Base-by-base conservation (phyloP, 1,140 invertebrate genomes). In the Drosophila mojavensis region DNA sequence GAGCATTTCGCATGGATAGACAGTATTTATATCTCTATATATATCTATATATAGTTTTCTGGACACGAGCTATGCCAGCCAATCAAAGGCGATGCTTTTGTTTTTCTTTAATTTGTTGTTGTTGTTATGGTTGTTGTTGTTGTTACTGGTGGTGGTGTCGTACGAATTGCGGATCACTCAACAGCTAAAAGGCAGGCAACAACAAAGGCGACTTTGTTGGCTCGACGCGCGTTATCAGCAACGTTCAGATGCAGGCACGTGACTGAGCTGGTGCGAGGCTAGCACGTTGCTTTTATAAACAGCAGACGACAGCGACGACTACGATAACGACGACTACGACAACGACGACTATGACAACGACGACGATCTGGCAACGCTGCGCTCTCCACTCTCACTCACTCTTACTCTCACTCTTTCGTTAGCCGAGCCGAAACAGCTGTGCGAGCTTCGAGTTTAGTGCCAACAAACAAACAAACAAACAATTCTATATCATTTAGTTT, bases 251-350 rank as follows among this genome's bases (percentile, higher is more conserved):
- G 74, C 79, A 83, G 77, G 82, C 88, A 90, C 88, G 88, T 90
- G 88, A 90, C 88, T 90, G 88, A 90, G 60, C 86, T 45, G 73
- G 61, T 72, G 66, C 75, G 56, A 74, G 24, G 51, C 28, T 61
- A 79, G 81, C 78, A 85, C 73, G 81, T 67, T 81, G 73, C 81
- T 89, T 88, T 88, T 89, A 89, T 89, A 86, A 88, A 86, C 75
- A 79, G 71, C 48, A 15, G 13, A 15, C 39, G 39, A 43, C 11
- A 48, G n/a, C 36, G 4, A 6, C 24, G 24, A 11, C 20, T 1
- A 10, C 24, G 13, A 13, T 33, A 13, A 24, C 41, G 41, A 24
- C 41, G 11, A 26, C 41, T 26, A 50, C 45, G 26, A 30, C 36
- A 13, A 15, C 39, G 41, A 39, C 36, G 43, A 45, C 45, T 33